Conservation (phyloP, 1,140 invertebrate species). For the Aphaenogaster rudis region DNA sequence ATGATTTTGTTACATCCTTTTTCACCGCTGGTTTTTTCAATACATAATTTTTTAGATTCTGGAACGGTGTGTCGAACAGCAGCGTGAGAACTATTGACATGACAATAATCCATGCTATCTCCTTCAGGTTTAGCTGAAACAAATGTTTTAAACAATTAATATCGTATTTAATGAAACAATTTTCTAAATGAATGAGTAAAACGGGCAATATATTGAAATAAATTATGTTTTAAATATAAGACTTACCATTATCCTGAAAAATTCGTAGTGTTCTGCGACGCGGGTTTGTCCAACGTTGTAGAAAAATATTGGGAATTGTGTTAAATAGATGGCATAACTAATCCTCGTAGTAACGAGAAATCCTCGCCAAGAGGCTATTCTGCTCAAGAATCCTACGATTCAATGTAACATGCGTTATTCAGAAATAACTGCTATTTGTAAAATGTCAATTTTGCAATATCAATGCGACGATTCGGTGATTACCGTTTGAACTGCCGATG, state of each 20-base stretch:
- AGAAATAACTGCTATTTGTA: neutral
- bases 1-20: conserved; percentile 60
- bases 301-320: conserved; percentile 91
- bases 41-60: conserved; percentile 89
- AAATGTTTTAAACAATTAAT: conserved; percentile 39
- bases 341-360: conserved; percentile 89
- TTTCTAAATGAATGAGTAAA: neutral
- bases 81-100: conserved; percentile 89
- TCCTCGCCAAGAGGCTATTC: conserved; percentile 88
- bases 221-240: conserved; percentile 20
- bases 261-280: conserved; percentile 87
- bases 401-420: neutral
- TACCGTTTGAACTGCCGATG: conserved; percentile 88
- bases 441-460: conserved; percentile 21
- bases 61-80: conserved; percentile 90
- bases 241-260: conserved; percentile 87
- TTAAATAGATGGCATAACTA: conserved; percentile 90
- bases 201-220: neutral
- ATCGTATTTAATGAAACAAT: conserved; percentile 2
- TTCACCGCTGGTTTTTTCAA: conserved; percentile 72
- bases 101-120: conserved; percentile 87
- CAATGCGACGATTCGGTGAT: conserved; percentile 42
- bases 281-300: conserved; percentile 89
- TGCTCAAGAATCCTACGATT: conserved; percentile 86
- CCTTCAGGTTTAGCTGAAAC: conserved; percentile 88